Evolutionary conservation across 1,140 invertebrate genomes (phyloP), one percentile per base, ranked within the genome.

Genomic region (Bombyx mori): DNA sequence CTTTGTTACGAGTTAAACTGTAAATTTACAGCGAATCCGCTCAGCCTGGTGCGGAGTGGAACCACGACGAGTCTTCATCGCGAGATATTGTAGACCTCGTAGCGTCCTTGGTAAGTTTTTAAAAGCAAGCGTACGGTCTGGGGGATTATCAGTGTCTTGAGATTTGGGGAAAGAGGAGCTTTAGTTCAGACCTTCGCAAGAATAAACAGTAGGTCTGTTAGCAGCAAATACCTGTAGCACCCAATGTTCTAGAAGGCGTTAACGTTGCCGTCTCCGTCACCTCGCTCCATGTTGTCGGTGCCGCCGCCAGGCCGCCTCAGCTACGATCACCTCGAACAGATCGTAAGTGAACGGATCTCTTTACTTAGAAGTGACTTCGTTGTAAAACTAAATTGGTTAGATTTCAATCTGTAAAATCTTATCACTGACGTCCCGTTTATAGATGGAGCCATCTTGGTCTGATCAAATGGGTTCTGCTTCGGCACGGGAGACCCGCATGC

Each of bases 81-180:
- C 71, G 74, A 22, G 75, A 72, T 7, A 73, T 84, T 35, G 71
- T 73, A 0, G 79, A 81, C 60, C 74, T 85, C 57, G 79, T 82
- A n/a, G 70, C 77, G 1, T 80, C 79, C 12, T 66, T 85, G 53
- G 82, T 85, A 73, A 82, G 79, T 72, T 35, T 35, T 35, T 5
- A 35, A 3, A 35, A 35, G 2, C 4, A 35, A 2, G 2, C 4
- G 26, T 35, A 35, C 26, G 4, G 26, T 35, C 26, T 35, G 2
- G 26, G 26, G 4, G 26, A 35, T 35, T 35, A 35, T 3, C 26
- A 35, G 26, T 2, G 26, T 35, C 26, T 35, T 35, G 12, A 18
- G 12, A 18, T 18, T 18, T 18, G 12, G 12, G 12, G 12, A 18
- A 18, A 18, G 12, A 1, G 0, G 12, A 18, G 12, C 12, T 18